phyloP scores from a whole-genome alignment of 1,140 invertebrate genomes.

The Achroia grisella region DNA sequence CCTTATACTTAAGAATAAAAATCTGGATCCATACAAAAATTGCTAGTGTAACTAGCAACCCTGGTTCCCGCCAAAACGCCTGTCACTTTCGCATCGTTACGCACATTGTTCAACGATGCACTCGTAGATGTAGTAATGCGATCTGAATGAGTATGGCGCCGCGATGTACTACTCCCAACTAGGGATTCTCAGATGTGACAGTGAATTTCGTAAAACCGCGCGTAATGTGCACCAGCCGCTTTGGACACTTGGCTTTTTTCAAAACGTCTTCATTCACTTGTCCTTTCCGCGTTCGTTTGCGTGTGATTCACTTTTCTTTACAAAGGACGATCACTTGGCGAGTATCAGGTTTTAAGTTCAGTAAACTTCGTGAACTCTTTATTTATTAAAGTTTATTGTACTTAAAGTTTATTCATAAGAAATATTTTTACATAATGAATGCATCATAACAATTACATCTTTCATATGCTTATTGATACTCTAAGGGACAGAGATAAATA shows the following conservation, averaged over 20 bases:
- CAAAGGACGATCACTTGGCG: constrained; percentile 3
- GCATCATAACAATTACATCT: too few relatives aligned
- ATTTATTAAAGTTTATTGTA: too few relatives aligned
- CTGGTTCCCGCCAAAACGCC: constrained; percentile 37
- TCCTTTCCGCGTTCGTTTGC: constrained; percentile 18
- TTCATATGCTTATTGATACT: too few relatives aligned
- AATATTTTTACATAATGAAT: too few relatives aligned
- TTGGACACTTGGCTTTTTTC: constrained; percentile 15
- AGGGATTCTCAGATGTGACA: constrained; percentile 4
- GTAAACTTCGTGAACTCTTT: too few relatives aligned
- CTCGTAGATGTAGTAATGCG: constrained; percentile 1
- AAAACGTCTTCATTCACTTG: constrained; percentile 33
- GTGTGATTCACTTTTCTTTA: constrained; percentile 20
- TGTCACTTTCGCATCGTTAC: constrained; percentile 33
- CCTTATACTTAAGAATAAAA: too few relatives aligned
- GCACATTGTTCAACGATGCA: constrained; percentile 11
- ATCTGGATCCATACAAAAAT: too few relatives aligned
- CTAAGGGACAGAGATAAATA: too few relatives aligned
- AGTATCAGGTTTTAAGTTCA: too few relatives aligned
- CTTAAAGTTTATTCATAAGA: too few relatives aligned
- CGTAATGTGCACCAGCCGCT: constrained; percentile 16
- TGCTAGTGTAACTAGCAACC: too few relatives aligned
- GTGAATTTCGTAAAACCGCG: too few relatives aligned
- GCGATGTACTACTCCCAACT: constrained; percentile 14
- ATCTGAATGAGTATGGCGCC: constrained; percentile 16